Conservation (phyloP, 2,797 vertebrate genomes). For the Eleutherodactylus coqui region DNA sequence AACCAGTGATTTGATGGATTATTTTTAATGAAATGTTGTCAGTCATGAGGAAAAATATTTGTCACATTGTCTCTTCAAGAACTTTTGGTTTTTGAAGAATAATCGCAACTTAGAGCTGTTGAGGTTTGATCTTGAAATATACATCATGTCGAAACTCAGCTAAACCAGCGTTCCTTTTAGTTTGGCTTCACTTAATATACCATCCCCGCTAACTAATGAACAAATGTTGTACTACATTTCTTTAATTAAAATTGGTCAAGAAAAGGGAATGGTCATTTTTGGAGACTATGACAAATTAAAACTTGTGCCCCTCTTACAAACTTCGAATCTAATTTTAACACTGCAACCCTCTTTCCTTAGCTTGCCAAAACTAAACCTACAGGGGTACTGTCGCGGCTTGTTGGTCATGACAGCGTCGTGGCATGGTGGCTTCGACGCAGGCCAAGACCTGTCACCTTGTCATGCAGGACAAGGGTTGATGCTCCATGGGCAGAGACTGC, state of each 20-base stretch:
- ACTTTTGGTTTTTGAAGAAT: conserved; percentile 45
- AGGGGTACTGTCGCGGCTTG: no score
- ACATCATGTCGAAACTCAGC: not conserved
- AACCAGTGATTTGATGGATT: conserved; percentile 53
- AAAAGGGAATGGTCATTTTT: not conserved
- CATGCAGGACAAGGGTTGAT: no score
- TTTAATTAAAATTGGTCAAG: not conserved
- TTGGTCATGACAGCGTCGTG: no score
- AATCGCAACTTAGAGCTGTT: conserved; percentile 17
- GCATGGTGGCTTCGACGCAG: no score
- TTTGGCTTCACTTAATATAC: not conserved
- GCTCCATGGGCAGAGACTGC: no score
- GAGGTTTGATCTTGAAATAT: not conserved
- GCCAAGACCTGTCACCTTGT: no score
- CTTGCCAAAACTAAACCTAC: no score
- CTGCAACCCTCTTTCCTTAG: no score
- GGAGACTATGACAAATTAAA: no score
- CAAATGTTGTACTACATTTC: not conserved
- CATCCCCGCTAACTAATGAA: not conserved
- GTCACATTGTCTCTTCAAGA: conserved; percentile 46
- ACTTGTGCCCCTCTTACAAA: no score
- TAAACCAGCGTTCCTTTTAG: not conserved
- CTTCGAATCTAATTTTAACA: no score
- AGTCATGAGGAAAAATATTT: conserved; percentile 58
- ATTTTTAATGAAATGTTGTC: conserved; percentile 62